Evolutionary conservation across 2,888 invertebrate genomes (phyloP).

Genomic region (Coremacera marginata): DNA sequence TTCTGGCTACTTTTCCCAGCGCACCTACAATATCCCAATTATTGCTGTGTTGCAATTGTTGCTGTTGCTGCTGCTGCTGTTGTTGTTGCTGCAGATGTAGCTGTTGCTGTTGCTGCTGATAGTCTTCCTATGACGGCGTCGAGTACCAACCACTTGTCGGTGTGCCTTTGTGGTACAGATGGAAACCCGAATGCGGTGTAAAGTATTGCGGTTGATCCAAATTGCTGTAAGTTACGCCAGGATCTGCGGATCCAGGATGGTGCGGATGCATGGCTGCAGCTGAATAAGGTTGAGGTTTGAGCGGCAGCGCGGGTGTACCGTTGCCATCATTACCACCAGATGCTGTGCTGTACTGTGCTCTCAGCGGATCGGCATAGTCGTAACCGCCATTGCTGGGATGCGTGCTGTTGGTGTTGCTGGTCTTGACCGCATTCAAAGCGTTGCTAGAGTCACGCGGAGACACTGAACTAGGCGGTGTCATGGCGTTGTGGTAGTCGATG

Average conservation of each 20-base stretch:
- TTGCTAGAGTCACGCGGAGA: conserved; percentile 89
- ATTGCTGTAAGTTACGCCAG: conserved; percentile 74
- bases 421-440: conserved; percentile 65
- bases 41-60: conserved; percentile 44
- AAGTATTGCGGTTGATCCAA: conserved; percentile 88
- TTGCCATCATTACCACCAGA: conserved; percentile 74
- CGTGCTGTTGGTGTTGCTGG: conserved; percentile 33
- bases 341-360: conserved; percentile 64
- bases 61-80: conserved; percentile 31
- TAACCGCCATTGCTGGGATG: conserved; percentile 68
- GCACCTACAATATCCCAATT: conserved; percentile 64
- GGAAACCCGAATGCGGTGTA: conserved; percentile 85
- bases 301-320: conserved; percentile 78
- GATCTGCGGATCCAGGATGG: conserved; percentile 74
- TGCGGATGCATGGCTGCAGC: conserved; percentile 74
- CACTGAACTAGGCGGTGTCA: conserved; percentile 97
- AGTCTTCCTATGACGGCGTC: conserved; percentile 76
- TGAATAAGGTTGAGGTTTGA: conserved; percentile 92
- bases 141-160: conserved; percentile 84
- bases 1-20: conserved; percentile 62
- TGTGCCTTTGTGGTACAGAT: conserved; percentile 84
- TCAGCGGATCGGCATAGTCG: conserved; percentile 77
- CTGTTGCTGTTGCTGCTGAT: conserved; percentile 30
- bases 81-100: conserved; percentile 27
- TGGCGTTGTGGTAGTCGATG: conserved; percentile 90